Percentiles rank a stretch among this genome's conserved stretches.
Evolutionary conservation across 2,797 vertebrate genomes (phyloP).

Genomic region (Catostomus latipinnis): DNA sequence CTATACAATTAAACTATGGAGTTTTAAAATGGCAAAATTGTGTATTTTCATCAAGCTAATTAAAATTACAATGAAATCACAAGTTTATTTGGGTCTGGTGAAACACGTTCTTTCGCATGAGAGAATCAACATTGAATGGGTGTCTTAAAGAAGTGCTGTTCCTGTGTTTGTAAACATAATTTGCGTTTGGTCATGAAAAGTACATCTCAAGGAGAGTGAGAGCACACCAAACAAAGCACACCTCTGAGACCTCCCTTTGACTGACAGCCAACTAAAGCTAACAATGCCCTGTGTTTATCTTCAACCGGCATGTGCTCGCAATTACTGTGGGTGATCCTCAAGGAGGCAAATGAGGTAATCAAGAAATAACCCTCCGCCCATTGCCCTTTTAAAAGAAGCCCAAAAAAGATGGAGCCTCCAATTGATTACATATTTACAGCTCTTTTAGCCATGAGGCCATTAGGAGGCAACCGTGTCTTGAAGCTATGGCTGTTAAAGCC

Average conservation of each 20-base stretch:
- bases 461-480: constrained; percentile 69
- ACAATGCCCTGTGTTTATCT: constrained; percentile 75
- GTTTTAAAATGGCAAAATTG: not conserved
- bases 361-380: constrained; percentile 66
- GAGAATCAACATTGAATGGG: not conserved
- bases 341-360: constrained; percentile 74
- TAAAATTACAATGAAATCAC: constrained; percentile 29
- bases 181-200: constrained; percentile 31
- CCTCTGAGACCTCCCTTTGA: constrained; percentile 55
- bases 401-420: constrained; percentile 42
- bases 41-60: constrained; percentile 20
- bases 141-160: constrained; percentile 45
- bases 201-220: not conserved
- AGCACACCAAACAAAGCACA: constrained; percentile 20
- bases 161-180: constrained; percentile 49
- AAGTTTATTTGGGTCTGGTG: constrained; percentile 12
- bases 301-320: constrained; percentile 70
- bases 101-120: not conserved
- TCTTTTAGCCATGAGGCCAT: constrained; percentile 72
- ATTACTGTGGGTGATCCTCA: constrained; percentile 69
- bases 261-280: constrained; percentile 70
- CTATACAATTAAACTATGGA: not conserved
- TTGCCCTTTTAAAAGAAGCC: constrained; percentile 66
- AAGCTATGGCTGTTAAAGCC: constrained; percentile 49
- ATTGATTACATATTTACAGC: constrained; percentile 73